Evolutionary conservation across 2,113 vertebrate species (phyloP).

Genomic region (Cyanoliseus patagonus): DNA sequence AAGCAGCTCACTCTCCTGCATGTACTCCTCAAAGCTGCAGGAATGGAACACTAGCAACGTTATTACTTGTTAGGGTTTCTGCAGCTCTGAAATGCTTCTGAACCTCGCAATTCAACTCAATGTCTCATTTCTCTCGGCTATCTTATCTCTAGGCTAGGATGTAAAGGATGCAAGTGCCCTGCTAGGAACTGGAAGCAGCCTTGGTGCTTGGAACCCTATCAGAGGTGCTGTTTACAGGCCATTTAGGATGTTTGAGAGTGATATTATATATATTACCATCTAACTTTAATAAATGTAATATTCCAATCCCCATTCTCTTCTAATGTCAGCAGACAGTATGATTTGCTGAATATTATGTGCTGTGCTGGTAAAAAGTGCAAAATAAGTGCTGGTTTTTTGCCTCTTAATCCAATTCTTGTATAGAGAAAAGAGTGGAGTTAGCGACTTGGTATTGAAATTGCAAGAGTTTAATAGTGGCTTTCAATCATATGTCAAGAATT

Average conservation of each 20-base stretch:
- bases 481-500: neutral
- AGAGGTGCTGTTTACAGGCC: neutral
- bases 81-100: neutral
- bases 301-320: neutral
- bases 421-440: neutral
- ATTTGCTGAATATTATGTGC: neutral
- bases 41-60: neutral
- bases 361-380: neutral
- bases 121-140: neutral
- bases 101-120: fast-evolving
- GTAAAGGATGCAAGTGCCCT: neutral
- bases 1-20: neutral
- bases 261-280: neutral
- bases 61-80: neutral
- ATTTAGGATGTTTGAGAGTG: neutral
- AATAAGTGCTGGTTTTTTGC: neutral
- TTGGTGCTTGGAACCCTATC: neutral
- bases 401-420: neutral
- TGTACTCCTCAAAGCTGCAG: neutral
- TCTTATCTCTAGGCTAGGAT: neutral
- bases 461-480: neutral
- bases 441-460: neutral
- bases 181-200: neutral
- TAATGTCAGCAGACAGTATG: neutral
- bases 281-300: neutral